Evolutionary conservation across 2,113 vertebrate genomes (phyloP).

Genomic region (Mirounga angustirostris): DNA sequence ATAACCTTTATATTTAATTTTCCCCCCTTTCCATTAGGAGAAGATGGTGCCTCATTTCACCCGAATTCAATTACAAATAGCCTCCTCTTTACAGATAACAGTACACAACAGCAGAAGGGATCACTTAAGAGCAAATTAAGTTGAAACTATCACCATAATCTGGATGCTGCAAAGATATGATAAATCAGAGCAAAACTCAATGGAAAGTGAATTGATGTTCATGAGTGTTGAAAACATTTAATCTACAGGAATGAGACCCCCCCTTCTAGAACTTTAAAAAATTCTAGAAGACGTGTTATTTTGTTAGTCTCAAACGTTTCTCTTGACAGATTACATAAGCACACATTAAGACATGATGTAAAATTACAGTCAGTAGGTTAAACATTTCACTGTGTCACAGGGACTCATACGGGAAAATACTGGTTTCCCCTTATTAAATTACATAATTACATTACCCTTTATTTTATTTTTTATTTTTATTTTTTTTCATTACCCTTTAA

Average conservation of each 20-base stretch:
- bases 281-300: not conserved
- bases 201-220: not conserved
- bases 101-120: not conserved
- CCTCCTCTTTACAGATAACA: not conserved
- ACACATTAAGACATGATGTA: not conserved
- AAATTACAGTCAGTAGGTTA: not conserved
- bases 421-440: constrained; percentile 6
- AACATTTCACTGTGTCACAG: not conserved
- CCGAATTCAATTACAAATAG: not conserved
- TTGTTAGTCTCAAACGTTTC: not conserved
- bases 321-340: not conserved
- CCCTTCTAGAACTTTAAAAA: not conserved
- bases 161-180: not conserved
- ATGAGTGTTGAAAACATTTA: not conserved
- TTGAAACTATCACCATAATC: not conserved
- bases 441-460: not conserved
- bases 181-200: constrained; percentile 16
- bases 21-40: not conserved
- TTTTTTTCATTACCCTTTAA: not conserved
- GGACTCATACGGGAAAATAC: not conserved
- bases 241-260: not conserved
- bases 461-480: no score
- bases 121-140: not conserved
- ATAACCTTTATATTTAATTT: constrained; percentile 38
- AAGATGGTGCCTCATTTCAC: not conserved